These are phyloP conservation scores for Xiphias gladius DNA, from an alignment of 2,113 vertebrate genomes.

Conservation along the genomic window DNA sequence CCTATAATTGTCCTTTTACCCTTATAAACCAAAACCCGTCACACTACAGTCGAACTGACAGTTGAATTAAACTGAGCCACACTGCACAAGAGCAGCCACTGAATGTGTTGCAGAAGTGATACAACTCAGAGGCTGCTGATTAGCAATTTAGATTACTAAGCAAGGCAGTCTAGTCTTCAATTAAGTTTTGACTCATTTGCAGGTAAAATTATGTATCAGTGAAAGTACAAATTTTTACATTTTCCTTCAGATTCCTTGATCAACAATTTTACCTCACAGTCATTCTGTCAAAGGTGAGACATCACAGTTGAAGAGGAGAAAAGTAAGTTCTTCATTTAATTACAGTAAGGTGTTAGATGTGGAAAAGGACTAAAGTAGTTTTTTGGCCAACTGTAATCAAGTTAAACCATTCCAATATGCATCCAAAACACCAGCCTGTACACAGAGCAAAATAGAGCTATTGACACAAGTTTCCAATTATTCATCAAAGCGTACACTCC, in stretches of 20 bases:
- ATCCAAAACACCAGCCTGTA: not conserved
- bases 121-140: not conserved
- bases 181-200: slow-evolving; percentile 3
- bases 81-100: not conserved
- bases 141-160: slow-evolving; percentile 2
- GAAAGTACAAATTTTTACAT: not conserved
- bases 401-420: not conserved
- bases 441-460: not conserved
- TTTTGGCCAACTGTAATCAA: not conserved
- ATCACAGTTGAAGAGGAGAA: not conserved
- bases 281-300: not conserved
- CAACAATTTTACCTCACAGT: not conserved
- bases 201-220: not conserved
- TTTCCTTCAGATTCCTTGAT: not conserved
- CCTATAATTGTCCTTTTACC: not conserved
- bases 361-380: not conserved
- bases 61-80: not conserved
- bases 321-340: not conserved
- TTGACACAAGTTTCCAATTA: not conserved
- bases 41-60: not conserved
- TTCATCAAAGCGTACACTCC: not conserved
- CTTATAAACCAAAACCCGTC: not conserved
- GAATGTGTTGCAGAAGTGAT: not conserved
- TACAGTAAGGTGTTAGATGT: not conserved
- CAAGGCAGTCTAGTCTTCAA: slow-evolving; percentile 4